Conservation (phyloP, 2,888 invertebrate genomes). For the Philereme vetulata region DNA sequence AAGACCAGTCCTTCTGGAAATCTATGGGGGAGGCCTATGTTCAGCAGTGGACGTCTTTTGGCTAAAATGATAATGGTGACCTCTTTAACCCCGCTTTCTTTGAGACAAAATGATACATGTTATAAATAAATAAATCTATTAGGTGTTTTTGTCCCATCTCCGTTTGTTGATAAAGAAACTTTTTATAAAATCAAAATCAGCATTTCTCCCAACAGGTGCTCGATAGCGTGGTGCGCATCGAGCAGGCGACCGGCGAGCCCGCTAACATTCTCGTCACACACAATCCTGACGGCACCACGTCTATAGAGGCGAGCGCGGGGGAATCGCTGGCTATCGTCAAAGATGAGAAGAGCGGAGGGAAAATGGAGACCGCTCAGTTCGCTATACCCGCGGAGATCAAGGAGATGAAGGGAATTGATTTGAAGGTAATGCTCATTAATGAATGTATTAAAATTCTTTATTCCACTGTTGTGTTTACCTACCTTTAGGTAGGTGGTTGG, state of each 20-base stretch:
- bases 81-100: no score
- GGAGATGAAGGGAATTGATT: conserved; percentile 76
- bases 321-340: conserved; percentile 77
- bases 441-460: no score
- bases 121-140: neutral
- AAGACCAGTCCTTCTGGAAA: no score
- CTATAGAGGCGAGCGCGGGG: conserved; percentile 74
- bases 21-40: no score
- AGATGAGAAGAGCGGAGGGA: conserved; percentile 78
- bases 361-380: conserved; percentile 76
- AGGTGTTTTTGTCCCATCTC: conserved; percentile 1
- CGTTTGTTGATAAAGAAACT: conserved; percentile 8
- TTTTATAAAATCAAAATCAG: conserved; percentile 31
- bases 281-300: conserved; percentile 79
- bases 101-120: neutral
- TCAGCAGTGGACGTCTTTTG: no score
- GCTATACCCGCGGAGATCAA: conserved; percentile 77
- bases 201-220: conserved; percentile 61
- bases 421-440: conserved; percentile 62
- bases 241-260: conserved; percentile 78
- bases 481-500: no score
- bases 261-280: conserved; percentile 80
- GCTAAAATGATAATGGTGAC: no score
- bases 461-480: no score
- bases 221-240: conserved; percentile 80